phyloP scores from a whole-genome alignment of 1,140 invertebrate species.

The Drosophila sulfurigaster region DNA sequence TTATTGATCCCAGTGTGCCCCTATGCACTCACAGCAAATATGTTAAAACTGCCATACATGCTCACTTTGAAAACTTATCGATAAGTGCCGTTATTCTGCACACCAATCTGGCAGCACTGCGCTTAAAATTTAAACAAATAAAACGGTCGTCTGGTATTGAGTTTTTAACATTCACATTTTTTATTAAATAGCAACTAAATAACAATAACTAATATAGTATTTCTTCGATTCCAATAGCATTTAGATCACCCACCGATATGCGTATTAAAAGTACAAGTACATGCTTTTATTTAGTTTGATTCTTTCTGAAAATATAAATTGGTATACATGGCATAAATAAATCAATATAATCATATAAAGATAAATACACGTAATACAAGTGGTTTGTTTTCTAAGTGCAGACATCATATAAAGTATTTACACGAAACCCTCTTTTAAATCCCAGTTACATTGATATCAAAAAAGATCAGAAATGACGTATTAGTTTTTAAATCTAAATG shows the following conservation, averaged over 20 bases:
- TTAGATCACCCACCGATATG: conserved; percentile 76
- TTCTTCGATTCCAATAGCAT: conserved; percentile 59
- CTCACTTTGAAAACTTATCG: conserved; percentile 1
- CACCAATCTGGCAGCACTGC: conserved; percentile 15
- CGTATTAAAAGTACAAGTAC: conserved; percentile 67
- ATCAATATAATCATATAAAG: conserved; percentile 14
- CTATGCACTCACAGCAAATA: not conserved
- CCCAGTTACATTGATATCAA: not conserved
- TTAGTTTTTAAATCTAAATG: conserved; percentile 22
- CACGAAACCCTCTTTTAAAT: conserved; percentile 1
- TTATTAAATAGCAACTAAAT: conserved; percentile 78
- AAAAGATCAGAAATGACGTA: not conserved
- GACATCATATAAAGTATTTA: conserved; percentile 28
- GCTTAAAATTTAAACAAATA: conserved; percentile 13
- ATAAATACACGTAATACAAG: not conserved
- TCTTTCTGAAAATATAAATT: conserved; percentile 75
- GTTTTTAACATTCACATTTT: conserved; percentile 59
- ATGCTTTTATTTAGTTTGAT: conserved; percentile 65
- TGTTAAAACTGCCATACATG: conserved; percentile 22
- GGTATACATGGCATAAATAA: conserved; percentile 24
- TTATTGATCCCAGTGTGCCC: conserved; percentile 19
- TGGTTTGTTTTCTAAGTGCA: not conserved
- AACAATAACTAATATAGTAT: conserved; percentile 69
- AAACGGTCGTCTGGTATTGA: not conserved
- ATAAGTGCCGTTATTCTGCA: not conserved